A percentile compares a stretch with the other conserved stretches of the same genome.
These are phyloP conservation scores for Pantelozetes paolii DNA, from an alignment of 2,888 invertebrate species.

Conservation along the genomic window DNA sequence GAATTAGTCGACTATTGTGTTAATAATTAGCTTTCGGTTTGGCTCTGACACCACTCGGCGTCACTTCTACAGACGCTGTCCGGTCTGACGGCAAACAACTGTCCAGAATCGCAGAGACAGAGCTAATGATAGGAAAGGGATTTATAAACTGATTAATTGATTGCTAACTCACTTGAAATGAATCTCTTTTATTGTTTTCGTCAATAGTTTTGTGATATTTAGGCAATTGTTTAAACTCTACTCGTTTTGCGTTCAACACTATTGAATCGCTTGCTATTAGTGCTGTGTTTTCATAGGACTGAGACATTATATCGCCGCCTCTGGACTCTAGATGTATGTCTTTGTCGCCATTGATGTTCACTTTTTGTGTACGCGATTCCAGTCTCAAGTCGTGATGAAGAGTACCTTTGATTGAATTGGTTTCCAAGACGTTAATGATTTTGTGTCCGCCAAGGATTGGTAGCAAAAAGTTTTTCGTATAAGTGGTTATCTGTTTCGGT, in stretches of 20 bases:
- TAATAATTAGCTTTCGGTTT: not conserved
- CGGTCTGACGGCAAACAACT: not conserved
- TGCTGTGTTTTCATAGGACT: not conserved
- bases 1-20: not conserved
- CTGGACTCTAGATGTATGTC: conserved; percentile 5
- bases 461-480: not conserved
- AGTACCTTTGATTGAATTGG: conserved; percentile 11
- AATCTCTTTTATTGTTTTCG: not conserved
- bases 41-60: not conserved
- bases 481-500: not conserved
- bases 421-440: conserved; percentile 5
- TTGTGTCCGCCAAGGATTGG: conserved; percentile 18
- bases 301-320: conserved; percentile 1
- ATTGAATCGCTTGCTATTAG: not conserved
- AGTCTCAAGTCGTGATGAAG: conserved; percentile 23
- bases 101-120: conserved; percentile 22
- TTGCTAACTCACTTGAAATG: conserved; percentile 12
- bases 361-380: conserved; percentile 16
- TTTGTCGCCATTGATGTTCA: not conserved
- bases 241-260: not conserved
- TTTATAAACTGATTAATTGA: not conserved
- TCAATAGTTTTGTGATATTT: not conserved
- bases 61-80: conserved; percentile 16
- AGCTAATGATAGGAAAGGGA: not conserved
- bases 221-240: conserved; percentile 7